phyloP scores from a whole-genome alignment of 2,888 invertebrate species.

The Hypolimnas misippus region DNA sequence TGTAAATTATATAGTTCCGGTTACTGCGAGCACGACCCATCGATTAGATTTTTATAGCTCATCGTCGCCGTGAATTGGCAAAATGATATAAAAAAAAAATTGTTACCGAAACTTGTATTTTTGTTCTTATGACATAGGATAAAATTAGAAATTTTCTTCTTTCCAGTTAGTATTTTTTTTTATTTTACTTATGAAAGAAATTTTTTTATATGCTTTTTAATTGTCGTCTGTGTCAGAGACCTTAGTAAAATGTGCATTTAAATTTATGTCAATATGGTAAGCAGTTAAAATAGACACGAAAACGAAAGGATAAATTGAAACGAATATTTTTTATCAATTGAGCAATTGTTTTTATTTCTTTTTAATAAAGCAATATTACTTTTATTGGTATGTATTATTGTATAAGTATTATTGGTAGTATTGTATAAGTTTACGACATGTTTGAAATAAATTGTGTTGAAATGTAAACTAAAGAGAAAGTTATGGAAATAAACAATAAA shows the following conservation, averaged over 20 bases:
- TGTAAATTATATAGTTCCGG: slow-evolving; percentile 52
- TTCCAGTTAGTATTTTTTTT: slow-evolving; percentile 39
- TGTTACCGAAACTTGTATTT: slow-evolving; percentile 41
- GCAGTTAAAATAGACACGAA: slow-evolving; percentile 59
- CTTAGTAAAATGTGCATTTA: slow-evolving; percentile 68
- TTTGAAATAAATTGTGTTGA: not conserved
- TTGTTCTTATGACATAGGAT: slow-evolving; percentile 32
- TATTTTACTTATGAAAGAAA: slow-evolving; percentile 47
- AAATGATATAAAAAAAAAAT: slow-evolving; percentile 37
- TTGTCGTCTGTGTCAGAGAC: slow-evolving; percentile 61
- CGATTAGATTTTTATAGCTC: slow-evolving; percentile 51
- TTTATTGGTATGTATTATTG: not conserved
- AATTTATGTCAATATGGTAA: slow-evolving; percentile 60
- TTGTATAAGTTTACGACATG: not conserved
- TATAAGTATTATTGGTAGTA: too few relatives aligned
- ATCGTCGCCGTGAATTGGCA: slow-evolving; percentile 33
- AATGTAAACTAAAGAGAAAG: not conserved
- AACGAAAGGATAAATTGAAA: slow-evolving; percentile 37
- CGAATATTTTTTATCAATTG: not conserved
- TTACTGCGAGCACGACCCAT: slow-evolving; percentile 43
- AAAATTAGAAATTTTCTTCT: slow-evolving; percentile 30
- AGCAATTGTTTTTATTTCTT: not conserved
- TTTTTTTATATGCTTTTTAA: slow-evolving; percentile 56
- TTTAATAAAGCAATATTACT: not conserved
- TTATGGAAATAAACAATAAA: not conserved